phyloP scores from a whole-genome alignment of 2,797 vertebrate species.

The Parotocinclus haroldoi region DNA sequence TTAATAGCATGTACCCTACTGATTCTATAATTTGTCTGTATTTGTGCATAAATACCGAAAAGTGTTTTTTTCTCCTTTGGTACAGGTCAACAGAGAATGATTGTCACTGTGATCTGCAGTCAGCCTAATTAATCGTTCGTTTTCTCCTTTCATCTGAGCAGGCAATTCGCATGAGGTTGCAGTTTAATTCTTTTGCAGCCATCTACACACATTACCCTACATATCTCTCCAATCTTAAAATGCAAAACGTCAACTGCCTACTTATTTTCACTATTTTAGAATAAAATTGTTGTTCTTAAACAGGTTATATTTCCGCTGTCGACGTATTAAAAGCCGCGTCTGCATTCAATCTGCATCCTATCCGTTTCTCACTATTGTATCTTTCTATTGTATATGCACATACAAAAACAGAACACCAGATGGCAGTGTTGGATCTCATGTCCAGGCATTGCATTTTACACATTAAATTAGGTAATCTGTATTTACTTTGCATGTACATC shows the following conservation, averaged over 20 bases:
- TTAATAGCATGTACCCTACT: too few species aligned
- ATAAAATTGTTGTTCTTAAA: too few species aligned
- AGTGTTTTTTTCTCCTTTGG: constrained; percentile 24
- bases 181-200: constrained; percentile 31
- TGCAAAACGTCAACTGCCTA: constrained; percentile 8
- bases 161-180: constrained; percentile 42
- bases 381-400: too few species aligned
- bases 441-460: too few species aligned
- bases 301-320: too few species aligned
- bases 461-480: too few species aligned
- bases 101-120: constrained; percentile 48
- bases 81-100: constrained; percentile 44
- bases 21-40: not conserved
- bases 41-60: not conserved
- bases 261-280: not conserved
- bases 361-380: too few species aligned
- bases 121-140: constrained; percentile 48
- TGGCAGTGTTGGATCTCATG: too few species aligned
- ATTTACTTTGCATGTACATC: too few species aligned
- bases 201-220: constrained; percentile 9
- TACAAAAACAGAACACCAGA: too few species aligned
- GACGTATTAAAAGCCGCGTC: too few species aligned
- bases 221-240: constrained; percentile 3
- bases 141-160: constrained; percentile 21
- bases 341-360: too few species aligned